These are phyloP conservation scores for Aplodontia rufa DNA, from an alignment of 2,113 vertebrate genomes.

Conservation along the genomic window DNA sequence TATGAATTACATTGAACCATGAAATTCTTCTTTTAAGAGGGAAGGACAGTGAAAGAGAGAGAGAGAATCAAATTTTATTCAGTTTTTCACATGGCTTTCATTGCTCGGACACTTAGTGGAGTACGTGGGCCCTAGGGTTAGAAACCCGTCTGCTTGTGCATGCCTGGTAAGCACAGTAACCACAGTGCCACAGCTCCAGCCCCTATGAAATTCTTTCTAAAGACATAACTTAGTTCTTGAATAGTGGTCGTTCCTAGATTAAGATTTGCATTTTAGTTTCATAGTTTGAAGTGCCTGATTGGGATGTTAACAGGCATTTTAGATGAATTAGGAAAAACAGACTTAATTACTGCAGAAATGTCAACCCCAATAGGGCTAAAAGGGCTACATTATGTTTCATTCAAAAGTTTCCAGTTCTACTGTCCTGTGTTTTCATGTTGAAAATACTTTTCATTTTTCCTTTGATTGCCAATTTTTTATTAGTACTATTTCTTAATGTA, in stretches of 20 bases:
- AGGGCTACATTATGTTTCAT: conserved; percentile 79
- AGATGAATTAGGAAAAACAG: conserved; percentile 57
- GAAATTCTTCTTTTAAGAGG: too few species aligned
- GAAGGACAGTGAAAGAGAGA: too few species aligned
- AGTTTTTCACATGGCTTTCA: too few species aligned
- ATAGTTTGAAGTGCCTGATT: conserved; percentile 72
- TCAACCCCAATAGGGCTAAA: conserved; percentile 70
- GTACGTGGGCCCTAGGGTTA: too few species aligned
- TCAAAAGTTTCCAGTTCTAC: conserved; percentile 80
- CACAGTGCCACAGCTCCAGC: too few species aligned
- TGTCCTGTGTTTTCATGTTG: conserved; percentile 86
- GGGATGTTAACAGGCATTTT: conserved; percentile 65
- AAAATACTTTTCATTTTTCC: conserved; percentile 85
- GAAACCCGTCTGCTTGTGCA: too few species aligned
- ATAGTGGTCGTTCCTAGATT: conserved; percentile 55
- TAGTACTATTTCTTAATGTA: conserved; percentile 92
- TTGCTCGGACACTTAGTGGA: too few species aligned
- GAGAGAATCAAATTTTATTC: too few species aligned
- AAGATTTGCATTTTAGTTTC: conserved; percentile 55
- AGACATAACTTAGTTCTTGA: conserved; percentile 43
- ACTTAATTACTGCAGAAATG: conserved; percentile 44
- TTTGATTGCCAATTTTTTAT: conserved; percentile 94
- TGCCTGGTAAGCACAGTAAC: too few species aligned
- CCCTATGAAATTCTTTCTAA: conserved; percentile 63
- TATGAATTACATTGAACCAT: conserved; percentile 61